These are phyloP conservation scores for Coreius guichenoti DNA, from an alignment of 2,797 vertebrate species.

Conservation along the genomic window DNA sequence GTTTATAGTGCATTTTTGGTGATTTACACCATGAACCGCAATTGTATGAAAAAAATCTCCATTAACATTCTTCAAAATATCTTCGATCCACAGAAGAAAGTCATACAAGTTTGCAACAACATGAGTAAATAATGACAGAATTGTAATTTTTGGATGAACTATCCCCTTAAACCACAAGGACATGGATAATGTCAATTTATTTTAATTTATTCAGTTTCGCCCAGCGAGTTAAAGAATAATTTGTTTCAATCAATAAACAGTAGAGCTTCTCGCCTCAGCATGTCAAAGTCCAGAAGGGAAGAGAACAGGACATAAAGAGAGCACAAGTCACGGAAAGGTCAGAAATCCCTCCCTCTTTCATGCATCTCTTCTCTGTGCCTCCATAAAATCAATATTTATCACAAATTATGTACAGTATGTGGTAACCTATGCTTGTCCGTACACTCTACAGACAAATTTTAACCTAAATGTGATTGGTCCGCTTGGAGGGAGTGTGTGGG, in stretches of 20 bases:
- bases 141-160: neutral
- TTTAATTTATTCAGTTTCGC: slow-evolving; percentile 53
- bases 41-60: neutral
- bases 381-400: slow-evolving; percentile 20
- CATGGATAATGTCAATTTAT: slow-evolving; percentile 50
- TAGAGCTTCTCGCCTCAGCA: slow-evolving; percentile 50
- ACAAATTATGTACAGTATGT: slow-evolving; percentile 8
- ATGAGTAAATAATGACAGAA: neutral
- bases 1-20: neutral
- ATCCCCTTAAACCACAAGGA: slow-evolving; percentile 44
- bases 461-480: slow-evolving; percentile 10
- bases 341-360: slow-evolving; percentile 15
- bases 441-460: neutral
- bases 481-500: neutral
- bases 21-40: neutral
- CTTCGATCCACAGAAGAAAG: neutral
- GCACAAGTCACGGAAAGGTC: slow-evolving; percentile 49
- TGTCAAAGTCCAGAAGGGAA: slow-evolving; percentile 37
- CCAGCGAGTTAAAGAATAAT: slow-evolving; percentile 46
- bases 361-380: neutral
- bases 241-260: slow-evolving; percentile 57
- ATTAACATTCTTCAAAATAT: neutral
- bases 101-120: neutral
- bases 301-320: slow-evolving; percentile 29
- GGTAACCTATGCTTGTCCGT: neutral